Evolutionary conservation across 2,797 vertebrate species (phyloP), one percentile per base, ranked within the genome.

Genomic region (Thalassophryne amazonica): DNA sequence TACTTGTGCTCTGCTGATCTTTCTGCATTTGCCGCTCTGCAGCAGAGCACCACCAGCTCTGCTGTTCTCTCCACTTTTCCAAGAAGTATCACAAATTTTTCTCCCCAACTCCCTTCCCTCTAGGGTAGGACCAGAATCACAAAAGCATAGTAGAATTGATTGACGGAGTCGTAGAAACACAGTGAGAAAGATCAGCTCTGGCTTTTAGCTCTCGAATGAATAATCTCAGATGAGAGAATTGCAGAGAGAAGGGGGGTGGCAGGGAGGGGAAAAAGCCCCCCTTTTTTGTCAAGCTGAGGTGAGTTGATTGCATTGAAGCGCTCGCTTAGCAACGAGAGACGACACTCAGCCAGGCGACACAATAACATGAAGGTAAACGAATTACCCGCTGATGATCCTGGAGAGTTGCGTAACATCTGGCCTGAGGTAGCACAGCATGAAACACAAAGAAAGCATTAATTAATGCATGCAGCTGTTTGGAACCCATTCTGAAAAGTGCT

Each of bases 141-240:
- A 17, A 33, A 52, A 42, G 27, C 42, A 37, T 46, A 57, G 14
- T 42, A 14, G 13, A 37, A 28, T 13, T 23, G 51, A 64, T 20
- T 56, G 64, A 62, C 46, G 53, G 49, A 53, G 40, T 51, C 41
- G 7, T 15, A 13, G 47, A 54, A 46, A 37, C 48, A 35, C 14
- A 6, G 10, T 2, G 40, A 55, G 35, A 33, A 19, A 53, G 64
- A 69, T 63, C 66, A 65, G 75, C 72, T 71, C 60, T 70, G 75
- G 64, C 76, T 75, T 69, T 65, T 34, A 58, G 55, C 56, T 64
- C 59, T 45, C 30, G 57, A 13, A 41, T 65, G 63, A 75, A 67
- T 60, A 51, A 70, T 70, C 69, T 27, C 49, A 53, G 57, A 46
- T 14, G 13, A 55, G 72, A 56, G 37, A 43, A 38, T 62, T 54